phyloP scores from a whole-genome alignment of 2,888 invertebrate species.

The Rhorus exstirpatorius region DNA sequence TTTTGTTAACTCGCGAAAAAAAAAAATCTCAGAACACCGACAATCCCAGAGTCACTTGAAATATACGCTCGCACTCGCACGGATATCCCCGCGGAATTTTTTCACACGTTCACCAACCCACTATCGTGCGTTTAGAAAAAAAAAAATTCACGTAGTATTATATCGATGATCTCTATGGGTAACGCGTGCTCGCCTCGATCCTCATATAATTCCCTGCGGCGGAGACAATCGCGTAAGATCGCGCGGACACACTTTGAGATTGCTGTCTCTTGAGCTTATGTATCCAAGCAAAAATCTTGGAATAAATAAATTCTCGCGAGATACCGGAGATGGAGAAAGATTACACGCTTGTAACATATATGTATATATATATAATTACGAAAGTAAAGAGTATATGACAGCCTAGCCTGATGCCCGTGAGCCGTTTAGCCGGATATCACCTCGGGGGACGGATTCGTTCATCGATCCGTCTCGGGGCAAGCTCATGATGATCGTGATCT shows the following conservation, averaged over 20 bases:
- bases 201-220: background rate
- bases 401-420: constrained; percentile 65
- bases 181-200: constrained; percentile 34
- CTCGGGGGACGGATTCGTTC: constrained; percentile 62
- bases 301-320: constrained; percentile 18
- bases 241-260: background rate
- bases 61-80: background rate
- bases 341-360: background rate
- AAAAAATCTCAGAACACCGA: too few relatives aligned
- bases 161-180: constrained; percentile 18
- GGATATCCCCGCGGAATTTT: background rate
- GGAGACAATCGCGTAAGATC: constrained; percentile 1
- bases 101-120: too few relatives aligned
- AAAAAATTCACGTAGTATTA: background rate
- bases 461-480: constrained; percentile 52
- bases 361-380: constrained; percentile 16
- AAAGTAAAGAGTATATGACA: constrained; percentile 12
- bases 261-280: background rate
- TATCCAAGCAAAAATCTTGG: background rate
- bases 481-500: constrained; percentile 48
- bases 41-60: too few relatives aligned
- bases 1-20: too few relatives aligned
- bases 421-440: constrained; percentile 66
- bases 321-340: background rate
- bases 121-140: background rate